Base-by-base conservation (phyloP, 2,888 invertebrate genomes). In the Maniola hyperantus region DNA sequence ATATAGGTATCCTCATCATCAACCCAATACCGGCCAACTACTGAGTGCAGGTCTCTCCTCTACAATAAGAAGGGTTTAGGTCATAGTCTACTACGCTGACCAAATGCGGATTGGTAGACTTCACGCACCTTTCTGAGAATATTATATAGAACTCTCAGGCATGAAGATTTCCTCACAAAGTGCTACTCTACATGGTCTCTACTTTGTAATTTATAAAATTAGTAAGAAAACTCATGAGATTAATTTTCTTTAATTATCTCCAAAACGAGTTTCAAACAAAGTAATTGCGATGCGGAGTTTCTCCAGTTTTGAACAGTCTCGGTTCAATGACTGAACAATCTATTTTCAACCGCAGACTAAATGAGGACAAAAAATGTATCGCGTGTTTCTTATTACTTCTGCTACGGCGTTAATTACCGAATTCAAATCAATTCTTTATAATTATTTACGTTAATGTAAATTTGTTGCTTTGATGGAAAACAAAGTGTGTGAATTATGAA, bases 331-430 rank as follows among this genome's bases (percentile, higher is more conserved):
- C 62, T 62, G 51, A 53, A 53, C 62, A 62, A 53, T 62, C 53
- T 62, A 51, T 62, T 62, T 53, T 62, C 42, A 42, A 62, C 42
- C 53, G 42, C 42, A 26, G 15, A 33, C 42, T 51, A 53, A 53
- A 53, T 39, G 62, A 51, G 53, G 42, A 39, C 62, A 62, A 62
- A 62, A 62, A 62, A 53, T 60, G 53, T 62, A 62, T 62, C 62
- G 62, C 62, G 53, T 62, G 62, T 62, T 53, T 53, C 20, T 62
- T 61, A 50, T 36, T 42, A 53, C 53, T 62, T 51, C 62, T 62
- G 51, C 62, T 53, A 42, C 33, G 53, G 51, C 51, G 15, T 42
- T 53, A 53, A 62, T 62, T 26, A 33, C 11, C 53, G 39, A 62
- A 62, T 62, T 62, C 57, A 13, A 57, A 57, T 57, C 57, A 57